These are phyloP conservation scores for Listrodromus nycthemerus DNA, from an alignment of 2,888 invertebrate species.

Conservation along the genomic window DNA sequence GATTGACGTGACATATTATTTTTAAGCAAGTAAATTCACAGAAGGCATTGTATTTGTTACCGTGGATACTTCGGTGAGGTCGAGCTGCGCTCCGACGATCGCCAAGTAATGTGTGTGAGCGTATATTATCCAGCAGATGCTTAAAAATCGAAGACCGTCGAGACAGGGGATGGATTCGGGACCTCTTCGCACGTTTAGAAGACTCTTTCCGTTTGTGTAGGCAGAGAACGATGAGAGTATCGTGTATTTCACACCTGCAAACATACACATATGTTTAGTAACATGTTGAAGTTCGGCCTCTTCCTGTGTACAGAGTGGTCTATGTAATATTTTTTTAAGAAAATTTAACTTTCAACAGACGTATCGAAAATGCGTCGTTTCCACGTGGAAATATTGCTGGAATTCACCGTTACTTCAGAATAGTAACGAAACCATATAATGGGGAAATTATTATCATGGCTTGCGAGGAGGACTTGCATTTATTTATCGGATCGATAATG, in stretches of 20 bases:
- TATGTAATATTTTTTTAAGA: too few relatives aligned
- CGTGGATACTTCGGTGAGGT: conserved; percentile 71
- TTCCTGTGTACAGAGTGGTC: too few relatives aligned
- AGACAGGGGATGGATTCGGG: conserved; percentile 79
- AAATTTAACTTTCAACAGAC: too few relatives aligned
- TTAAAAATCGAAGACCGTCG: conserved; percentile 84
- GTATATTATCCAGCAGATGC: conserved; percentile 82
- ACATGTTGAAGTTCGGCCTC: too few relatives aligned
- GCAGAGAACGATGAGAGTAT: conserved; percentile 81
- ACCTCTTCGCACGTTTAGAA: conserved; percentile 74
- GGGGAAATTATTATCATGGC: too few relatives aligned
- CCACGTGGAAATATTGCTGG: too few relatives aligned
- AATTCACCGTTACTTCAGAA: too few relatives aligned
- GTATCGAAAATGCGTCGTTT: too few relatives aligned
- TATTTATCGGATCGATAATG: too few relatives aligned
- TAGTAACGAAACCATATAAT: too few relatives aligned
- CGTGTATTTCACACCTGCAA: conserved; percentile 63
- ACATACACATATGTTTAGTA: not conserved
- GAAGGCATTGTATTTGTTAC: conserved; percentile 66
- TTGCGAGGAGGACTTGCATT: too few relatives aligned
- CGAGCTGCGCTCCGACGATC: conserved; percentile 73
- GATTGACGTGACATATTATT: not conserved
- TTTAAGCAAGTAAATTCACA: not conserved
- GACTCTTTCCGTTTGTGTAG: conserved; percentile 80
- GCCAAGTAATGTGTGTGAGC: conserved; percentile 80